A percentile compares a stretch with the other conserved stretches of the same genome.
These are phyloP conservation scores for Sebastes matsubarae DNA, from an alignment of 2,797 vertebrate genomes.

Conservation along the genomic window DNA sequence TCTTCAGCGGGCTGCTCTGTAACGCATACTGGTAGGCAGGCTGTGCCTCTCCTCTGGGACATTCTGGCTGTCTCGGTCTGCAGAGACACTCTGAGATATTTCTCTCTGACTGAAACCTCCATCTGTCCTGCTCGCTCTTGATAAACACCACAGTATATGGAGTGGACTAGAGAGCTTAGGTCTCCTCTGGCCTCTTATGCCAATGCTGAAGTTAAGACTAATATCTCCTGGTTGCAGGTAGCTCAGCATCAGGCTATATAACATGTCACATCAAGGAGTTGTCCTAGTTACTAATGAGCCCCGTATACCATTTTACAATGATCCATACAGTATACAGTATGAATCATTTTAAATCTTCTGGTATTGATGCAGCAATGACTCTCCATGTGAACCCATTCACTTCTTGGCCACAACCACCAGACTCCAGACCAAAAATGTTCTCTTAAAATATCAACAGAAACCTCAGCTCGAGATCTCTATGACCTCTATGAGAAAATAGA, in stretches of 20 bases:
- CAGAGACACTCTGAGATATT: constrained; percentile 32
- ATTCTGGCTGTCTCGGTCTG: constrained; percentile 36
- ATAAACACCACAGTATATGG: constrained; percentile 11
- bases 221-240: constrained; percentile 26
- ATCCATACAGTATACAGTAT: background rate
- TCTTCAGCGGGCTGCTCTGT: constrained; percentile 1
- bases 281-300: background rate
- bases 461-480: background rate
- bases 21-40: constrained; percentile 21
- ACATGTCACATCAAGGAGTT: background rate
- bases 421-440: background rate
- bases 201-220: constrained; percentile 30
- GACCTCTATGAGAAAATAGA: background rate
- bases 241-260: constrained; percentile 8
- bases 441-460: background rate
- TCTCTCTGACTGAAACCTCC: constrained; percentile 33
- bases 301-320: background rate
- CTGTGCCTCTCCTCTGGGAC: constrained; percentile 37
- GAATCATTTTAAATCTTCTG: background rate
- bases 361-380: background rate
- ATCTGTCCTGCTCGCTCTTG: constrained; percentile 26
- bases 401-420: background rate
- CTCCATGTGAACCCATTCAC: background rate
- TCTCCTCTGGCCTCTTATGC: constrained; percentile 23
- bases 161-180: constrained; percentile 14